phyloP scores from a whole-genome alignment of 2,113 vertebrate genomes.

The Scalopus aquaticus region DNA sequence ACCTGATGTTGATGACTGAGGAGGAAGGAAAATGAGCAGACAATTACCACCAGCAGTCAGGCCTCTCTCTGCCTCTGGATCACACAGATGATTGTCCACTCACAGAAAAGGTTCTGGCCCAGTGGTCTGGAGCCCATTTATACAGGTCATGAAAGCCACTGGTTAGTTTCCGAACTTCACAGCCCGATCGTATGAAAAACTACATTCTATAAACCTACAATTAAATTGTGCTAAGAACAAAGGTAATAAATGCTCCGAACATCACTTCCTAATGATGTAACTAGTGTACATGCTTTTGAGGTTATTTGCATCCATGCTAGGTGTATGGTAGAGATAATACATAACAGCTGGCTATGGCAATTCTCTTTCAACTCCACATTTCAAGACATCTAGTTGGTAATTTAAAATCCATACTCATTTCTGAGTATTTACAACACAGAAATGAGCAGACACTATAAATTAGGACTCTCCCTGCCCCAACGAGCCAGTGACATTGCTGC shows the following conservation, averaged over 20 bases:
- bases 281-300: background rate
- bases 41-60: background rate
- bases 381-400: background rate
- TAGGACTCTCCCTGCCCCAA: background rate
- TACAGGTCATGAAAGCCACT: too few species aligned
- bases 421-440: background rate
- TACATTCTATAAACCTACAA: background rate
- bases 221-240: background rate
- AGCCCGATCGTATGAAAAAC: background rate
- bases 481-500: background rate
- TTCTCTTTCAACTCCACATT: background rate
- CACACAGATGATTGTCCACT: background rate
- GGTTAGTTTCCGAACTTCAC: too few species aligned
- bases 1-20: background rate
- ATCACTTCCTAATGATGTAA: background rate
- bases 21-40: conserved; percentile 14
- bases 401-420: background rate
- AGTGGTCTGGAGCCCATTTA: background rate
- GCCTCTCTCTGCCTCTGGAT: background rate
- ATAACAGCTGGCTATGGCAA: too few species aligned
- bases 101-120: background rate
- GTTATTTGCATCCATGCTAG: background rate
- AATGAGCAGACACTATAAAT: background rate
- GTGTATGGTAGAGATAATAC: fast-evolving
- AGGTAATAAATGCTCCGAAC: background rate